Evolutionary conservation across 2,888 invertebrate genomes (phyloP).

Genomic region (Azorinus chamasolen): DNA sequence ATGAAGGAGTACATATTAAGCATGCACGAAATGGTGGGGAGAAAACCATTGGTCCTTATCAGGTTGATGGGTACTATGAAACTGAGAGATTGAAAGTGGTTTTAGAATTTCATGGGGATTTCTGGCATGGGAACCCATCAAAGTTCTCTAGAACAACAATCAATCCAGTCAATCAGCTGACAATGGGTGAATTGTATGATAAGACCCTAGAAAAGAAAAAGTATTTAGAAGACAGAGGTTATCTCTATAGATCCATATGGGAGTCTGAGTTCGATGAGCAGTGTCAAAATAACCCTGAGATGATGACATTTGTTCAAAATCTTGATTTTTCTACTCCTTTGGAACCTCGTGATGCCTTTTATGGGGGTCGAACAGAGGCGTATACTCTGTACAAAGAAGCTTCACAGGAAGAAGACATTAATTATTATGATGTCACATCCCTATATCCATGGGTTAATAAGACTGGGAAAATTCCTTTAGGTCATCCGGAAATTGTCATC

Average conservation of each 20-base stretch:
- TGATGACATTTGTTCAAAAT: too few relatives aligned
- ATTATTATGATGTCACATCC: conserved; percentile 61
- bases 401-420: too few relatives aligned
- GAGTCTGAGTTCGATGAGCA: too few relatives aligned
- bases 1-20: conserved; percentile 18
- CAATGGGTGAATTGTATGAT: conserved; percentile 45
- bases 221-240: conserved; percentile 40
- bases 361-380: conserved; percentile 73
- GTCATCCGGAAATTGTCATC: conserved; percentile 68
- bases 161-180: conserved; percentile 30
- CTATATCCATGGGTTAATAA: conserved; percentile 59
- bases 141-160: conserved; percentile 29
- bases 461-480: conserved; percentile 64
- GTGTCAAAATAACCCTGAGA: too few relatives aligned
- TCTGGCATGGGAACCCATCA: conserved; percentile 41
- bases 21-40: conserved; percentile 47
- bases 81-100: conserved; percentile 19
- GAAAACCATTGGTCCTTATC: conserved; percentile 36
- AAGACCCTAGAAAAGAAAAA: conserved; percentile 39
- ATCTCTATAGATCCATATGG: too few relatives aligned
- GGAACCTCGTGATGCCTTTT: conserved; percentile 75
- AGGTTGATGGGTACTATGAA: conserved; percentile 42
- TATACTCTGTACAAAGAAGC: conserved; percentile 65
- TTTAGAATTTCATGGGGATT: conserved; percentile 49
- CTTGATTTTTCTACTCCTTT: too few relatives aligned